Conservation (phyloP, 2,113 vertebrate species). For the Eublepharis macularius region DNA sequence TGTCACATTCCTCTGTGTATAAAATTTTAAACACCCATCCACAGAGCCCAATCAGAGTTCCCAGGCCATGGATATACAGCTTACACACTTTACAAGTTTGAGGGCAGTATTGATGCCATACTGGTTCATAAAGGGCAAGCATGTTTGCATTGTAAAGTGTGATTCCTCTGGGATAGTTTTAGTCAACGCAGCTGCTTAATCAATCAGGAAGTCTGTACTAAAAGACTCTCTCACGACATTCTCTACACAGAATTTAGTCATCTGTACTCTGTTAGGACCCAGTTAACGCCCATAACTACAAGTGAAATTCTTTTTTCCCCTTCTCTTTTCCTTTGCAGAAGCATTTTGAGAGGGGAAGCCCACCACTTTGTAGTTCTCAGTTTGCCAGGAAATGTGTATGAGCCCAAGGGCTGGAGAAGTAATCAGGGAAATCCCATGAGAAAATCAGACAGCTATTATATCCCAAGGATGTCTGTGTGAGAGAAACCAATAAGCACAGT, state of each 20-base stretch:
- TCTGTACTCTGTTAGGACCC: too few relatives aligned
- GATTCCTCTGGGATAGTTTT: too few relatives aligned
- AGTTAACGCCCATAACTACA: neutral
- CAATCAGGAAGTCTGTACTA: neutral
- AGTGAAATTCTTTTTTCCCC: too few relatives aligned
- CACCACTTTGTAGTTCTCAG: slow-evolving; percentile 33
- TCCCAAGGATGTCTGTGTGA: neutral
- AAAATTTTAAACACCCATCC: too few relatives aligned
- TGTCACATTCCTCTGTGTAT: too few relatives aligned
- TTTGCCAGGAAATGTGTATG: slow-evolving; percentile 44
- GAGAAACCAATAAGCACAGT: neutral
- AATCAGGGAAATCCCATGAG: slow-evolving; percentile 50
- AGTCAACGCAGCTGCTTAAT: neutral
- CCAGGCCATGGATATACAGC: too few relatives aligned
- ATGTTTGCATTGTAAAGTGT: too few relatives aligned
- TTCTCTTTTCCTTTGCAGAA: neutral
- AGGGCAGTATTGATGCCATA: too few relatives aligned
- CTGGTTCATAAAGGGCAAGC: too few relatives aligned
- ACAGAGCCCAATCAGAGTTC: too few relatives aligned
- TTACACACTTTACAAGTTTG: too few relatives aligned
- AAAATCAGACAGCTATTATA: neutral
- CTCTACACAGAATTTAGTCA: neutral
- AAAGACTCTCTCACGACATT: neutral
- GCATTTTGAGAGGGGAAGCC: slow-evolving; percentile 51
- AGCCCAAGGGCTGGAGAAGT: slow-evolving; percentile 12